Evolutionary conservation across 2,797 vertebrate species (phyloP).

Genomic region (Corythornis leucogaster): DNA sequence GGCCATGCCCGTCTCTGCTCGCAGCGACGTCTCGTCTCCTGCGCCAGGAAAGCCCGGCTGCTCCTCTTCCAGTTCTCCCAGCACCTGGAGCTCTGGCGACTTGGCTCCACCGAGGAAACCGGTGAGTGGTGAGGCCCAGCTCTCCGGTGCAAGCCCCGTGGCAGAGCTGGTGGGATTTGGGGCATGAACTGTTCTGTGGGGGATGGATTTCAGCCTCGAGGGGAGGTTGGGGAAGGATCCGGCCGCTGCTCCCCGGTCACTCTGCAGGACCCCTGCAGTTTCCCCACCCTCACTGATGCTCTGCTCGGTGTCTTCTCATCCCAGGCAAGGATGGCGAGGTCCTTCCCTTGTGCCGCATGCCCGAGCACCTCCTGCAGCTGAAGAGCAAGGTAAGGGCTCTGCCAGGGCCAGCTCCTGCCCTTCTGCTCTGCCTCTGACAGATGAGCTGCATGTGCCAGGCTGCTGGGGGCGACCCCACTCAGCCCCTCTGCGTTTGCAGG

Average conservation of each 20-base stretch:
- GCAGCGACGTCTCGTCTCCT: slow-evolving; percentile 86
- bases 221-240: background rate
- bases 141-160: accelerated
- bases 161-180: background rate
- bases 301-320: background rate
- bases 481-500: slow-evolving; percentile 68
- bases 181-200: background rate
- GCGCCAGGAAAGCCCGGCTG: slow-evolving; percentile 86
- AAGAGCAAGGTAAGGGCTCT: slow-evolving; percentile 88
- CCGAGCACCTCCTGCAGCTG: slow-evolving; percentile 91
- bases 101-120: slow-evolving; percentile 85
- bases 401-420: too few species aligned
- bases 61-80: slow-evolving; percentile 93
- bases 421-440: too few species aligned
- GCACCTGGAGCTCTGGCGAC: slow-evolving; percentile 92
- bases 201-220: background rate
- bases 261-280: accelerated
- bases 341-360: slow-evolving; percentile 84
- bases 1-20: background rate
- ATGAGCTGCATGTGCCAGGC: accelerated
- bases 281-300: accelerated
- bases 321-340: slow-evolving; percentile 86
- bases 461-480: background rate
- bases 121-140: slow-evolving; percentile 74
- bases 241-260: background rate